Conservation (phyloP, 2,797 vertebrate species). For the Myoxocephalus aenaeus region DNA sequence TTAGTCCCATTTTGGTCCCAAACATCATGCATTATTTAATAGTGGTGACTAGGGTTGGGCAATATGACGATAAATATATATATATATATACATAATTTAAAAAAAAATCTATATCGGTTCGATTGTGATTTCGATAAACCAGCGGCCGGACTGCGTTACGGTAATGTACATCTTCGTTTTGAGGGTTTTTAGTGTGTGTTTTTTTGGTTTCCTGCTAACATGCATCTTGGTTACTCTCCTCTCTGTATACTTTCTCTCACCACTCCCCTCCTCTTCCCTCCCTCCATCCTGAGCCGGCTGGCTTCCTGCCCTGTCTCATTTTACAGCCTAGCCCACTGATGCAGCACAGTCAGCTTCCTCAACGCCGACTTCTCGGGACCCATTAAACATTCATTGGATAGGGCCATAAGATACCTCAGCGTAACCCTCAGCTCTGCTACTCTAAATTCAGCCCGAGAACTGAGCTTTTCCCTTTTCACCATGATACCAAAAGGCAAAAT, state of each 20-base stretch:
- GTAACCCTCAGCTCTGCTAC: constrained; percentile 53
- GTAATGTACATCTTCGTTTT: constrained; percentile 13
- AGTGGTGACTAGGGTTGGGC: too few relatives aligned
- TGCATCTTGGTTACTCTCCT: constrained; percentile 20
- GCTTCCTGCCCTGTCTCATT: constrained; percentile 76
- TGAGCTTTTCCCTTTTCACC: constrained; percentile 32
- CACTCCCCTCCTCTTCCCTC: constrained; percentile 24
- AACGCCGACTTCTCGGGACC: constrained; percentile 66
- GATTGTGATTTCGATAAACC: neutral
- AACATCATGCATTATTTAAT: too few relatives aligned
- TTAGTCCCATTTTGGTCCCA: too few relatives aligned
- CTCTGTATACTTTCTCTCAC: constrained; percentile 35
- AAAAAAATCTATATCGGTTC: neutral
- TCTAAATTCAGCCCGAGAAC: constrained; percentile 66
- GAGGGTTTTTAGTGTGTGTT: constrained; percentile 28
- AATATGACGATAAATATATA: too few relatives aligned
- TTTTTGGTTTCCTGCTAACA: constrained; percentile 41
- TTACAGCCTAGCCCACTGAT: constrained; percentile 81
- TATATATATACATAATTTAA: too few relatives aligned
- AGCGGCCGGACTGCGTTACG: neutral
- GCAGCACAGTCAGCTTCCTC: constrained; percentile 78
- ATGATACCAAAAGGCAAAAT: constrained; percentile 9
- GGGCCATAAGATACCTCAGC: constrained; percentile 76
- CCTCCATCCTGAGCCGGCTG: constrained; percentile 53
- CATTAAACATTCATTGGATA: constrained; percentile 85